A percentile compares a stretch with the other conserved stretches of the same genome.
Conservation (phyloP, 2,113 vertebrate genomes). For the Rhabdornis inornatus region DNA sequence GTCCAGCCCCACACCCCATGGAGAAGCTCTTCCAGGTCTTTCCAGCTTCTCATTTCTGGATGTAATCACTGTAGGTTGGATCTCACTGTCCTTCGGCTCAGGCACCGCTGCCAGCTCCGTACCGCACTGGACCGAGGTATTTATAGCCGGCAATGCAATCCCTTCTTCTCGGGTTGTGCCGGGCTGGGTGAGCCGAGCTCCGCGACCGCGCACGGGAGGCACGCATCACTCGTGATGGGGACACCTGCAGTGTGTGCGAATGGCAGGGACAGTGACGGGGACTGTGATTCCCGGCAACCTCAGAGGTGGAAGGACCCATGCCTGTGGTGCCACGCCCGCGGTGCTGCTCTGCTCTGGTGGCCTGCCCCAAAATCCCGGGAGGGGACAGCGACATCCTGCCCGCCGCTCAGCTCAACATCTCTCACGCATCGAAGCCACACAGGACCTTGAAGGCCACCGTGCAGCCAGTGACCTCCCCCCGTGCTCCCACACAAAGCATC, state of each 20-base stretch:
- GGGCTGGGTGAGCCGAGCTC: background rate
- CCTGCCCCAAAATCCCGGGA: background rate
- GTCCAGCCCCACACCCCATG: too few relatives aligned
- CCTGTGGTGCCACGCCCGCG: accelerated
- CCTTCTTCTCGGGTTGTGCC: background rate
- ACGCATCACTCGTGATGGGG: accelerated
- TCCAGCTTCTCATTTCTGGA: background rate
- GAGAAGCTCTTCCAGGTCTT: background rate
- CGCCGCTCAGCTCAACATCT: accelerated
- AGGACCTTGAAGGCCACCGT: background rate
- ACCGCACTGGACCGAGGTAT: accelerated
- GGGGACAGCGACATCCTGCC: too few relatives aligned
- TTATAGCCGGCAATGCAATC: background rate
- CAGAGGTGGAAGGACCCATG: accelerated
- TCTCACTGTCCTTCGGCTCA: background rate
- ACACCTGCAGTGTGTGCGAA: background rate
- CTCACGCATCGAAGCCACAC: accelerated
- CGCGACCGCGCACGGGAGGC: accelerated
- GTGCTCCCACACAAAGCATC: background rate
- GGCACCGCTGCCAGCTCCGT: background rate
- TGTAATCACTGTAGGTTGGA: background rate
- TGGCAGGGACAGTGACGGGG: accelerated
- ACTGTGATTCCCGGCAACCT: background rate
- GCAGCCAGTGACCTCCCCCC: accelerated
- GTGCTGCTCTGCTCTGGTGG: background rate